phyloP scores from a whole-genome alignment of 2,888 invertebrate species.

The Trachelus stipa region DNA sequence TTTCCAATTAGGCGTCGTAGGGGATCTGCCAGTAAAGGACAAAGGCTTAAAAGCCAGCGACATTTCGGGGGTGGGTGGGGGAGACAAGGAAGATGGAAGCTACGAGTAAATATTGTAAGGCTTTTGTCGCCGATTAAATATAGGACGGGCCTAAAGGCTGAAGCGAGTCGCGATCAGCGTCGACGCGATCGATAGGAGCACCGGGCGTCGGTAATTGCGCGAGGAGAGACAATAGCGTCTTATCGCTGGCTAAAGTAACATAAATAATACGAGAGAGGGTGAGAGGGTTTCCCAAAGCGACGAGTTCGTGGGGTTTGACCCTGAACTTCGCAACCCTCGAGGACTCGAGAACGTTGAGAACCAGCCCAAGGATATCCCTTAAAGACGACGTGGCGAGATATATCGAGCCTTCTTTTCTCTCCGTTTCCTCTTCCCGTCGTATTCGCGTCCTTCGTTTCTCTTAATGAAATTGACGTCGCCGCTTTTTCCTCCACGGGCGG shows the following conservation, averaged over 20 bases:
- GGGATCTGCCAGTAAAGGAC: too few relatives aligned
- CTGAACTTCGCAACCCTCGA: slow-evolving; percentile 42
- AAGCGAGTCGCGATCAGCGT: too few relatives aligned
- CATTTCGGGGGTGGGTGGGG: too few relatives aligned
- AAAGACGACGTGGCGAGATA: slow-evolving; percentile 52
- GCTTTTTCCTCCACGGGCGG: not conserved
- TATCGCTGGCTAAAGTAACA: not conserved
- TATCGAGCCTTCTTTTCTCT: not conserved
- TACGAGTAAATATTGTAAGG: too few relatives aligned
- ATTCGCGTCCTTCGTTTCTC: not conserved
- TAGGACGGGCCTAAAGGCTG: too few relatives aligned
- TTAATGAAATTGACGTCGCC: not conserved
- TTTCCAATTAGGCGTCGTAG: too few relatives aligned
- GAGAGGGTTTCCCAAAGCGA: slow-evolving; percentile 19
- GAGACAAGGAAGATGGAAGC: too few relatives aligned
- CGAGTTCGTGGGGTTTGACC: slow-evolving; percentile 44
- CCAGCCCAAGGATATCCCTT: slow-evolving; percentile 47
- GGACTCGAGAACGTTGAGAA: not conserved
- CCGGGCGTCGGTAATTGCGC: too few relatives aligned
- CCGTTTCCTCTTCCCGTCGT: too few relatives aligned
- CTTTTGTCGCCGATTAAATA: too few relatives aligned
- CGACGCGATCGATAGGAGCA: too few relatives aligned
- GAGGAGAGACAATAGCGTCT: slow-evolving; percentile 2
- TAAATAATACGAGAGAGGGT: not conserved
- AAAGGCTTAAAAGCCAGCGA: too few relatives aligned